phyloP scores from a whole-genome alignment of 2,888 invertebrate species.

The Itoplectis maculator region DNA sequence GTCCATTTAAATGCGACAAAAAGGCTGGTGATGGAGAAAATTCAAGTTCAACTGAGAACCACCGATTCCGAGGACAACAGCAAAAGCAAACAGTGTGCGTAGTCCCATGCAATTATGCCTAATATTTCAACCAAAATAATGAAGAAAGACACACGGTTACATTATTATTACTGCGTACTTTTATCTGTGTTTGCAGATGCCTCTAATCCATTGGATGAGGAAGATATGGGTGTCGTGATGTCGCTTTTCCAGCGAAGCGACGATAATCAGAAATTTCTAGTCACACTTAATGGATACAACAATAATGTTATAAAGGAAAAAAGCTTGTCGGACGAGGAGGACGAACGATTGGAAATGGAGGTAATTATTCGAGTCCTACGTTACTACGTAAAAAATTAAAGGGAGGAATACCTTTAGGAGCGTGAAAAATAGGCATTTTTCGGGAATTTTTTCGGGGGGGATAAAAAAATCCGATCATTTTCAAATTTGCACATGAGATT shows the following conservation, averaged over 20 bases:
- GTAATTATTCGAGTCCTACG: conserved; percentile 73
- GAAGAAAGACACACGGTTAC: conserved; percentile 6
- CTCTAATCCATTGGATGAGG: conserved; percentile 77
- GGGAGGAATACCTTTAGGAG: no score
- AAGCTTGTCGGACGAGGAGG: conserved; percentile 77
- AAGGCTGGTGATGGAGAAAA: conserved; percentile 82
- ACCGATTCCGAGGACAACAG: conserved; percentile 69
- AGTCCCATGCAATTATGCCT: not conserved
- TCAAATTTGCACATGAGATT: no score
- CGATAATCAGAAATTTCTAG: conserved; percentile 82
- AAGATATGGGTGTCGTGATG: conserved; percentile 82
- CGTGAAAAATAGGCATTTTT: no score
- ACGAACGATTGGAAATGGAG: conserved; percentile 78
- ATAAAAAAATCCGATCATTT: no score
- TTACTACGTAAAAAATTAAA: conserved; percentile 39
- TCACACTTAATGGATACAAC: conserved; percentile 82
- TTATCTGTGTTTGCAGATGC: conserved; percentile 72
- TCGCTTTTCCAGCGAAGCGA: conserved; percentile 82
- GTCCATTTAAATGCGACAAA: conserved; percentile 81
- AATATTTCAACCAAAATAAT: conserved; percentile 21
- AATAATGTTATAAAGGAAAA: conserved; percentile 79
- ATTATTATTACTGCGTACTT: not conserved
- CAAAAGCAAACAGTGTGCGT: conserved; percentile 79
- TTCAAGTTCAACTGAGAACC: conserved; percentile 80
- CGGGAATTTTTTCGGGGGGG: no score